phyloP scores from a whole-genome alignment of 2,797 vertebrate genomes.

The Miichthys miiuy region DNA sequence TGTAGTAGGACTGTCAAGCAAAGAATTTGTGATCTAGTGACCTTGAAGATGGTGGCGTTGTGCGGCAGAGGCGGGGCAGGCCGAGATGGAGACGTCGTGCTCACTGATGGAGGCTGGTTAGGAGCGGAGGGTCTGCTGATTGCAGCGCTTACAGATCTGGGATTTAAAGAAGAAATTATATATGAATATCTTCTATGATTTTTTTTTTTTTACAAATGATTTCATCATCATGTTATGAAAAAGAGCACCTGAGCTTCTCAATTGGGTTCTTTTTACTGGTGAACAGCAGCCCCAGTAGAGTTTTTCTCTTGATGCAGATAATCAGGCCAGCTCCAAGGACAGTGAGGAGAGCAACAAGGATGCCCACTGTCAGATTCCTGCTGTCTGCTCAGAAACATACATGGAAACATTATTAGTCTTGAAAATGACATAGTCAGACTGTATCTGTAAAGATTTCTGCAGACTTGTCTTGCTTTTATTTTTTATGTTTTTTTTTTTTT shows the following conservation, averaged over 20 bases:
- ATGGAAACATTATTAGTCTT: not conserved
- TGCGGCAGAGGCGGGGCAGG: slow-evolving; percentile 80
- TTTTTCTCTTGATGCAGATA: slow-evolving; percentile 91
- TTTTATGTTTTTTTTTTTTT: not conserved
- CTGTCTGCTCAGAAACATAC: slow-evolving; percentile 82
- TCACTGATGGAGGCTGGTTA: slow-evolving; percentile 66
- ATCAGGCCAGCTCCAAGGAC: slow-evolving; percentile 86
- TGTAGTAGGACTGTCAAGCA: not conserved
- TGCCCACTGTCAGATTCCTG: slow-evolving; percentile 84
- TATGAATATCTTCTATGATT: not conserved
- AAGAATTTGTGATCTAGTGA: slow-evolving; percentile 29
- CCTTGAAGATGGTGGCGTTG: slow-evolving; percentile 74
- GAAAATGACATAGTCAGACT: not conserved
- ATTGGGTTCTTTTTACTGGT: slow-evolving; percentile 91
- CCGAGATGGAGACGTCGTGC: slow-evolving; percentile 73
- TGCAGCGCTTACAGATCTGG: slow-evolving; percentile 87
- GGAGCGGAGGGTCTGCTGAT: slow-evolving; percentile 81
- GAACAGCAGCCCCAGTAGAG: slow-evolving; percentile 86
- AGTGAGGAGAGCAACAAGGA: slow-evolving; percentile 88
- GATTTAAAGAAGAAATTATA: slow-evolving; percentile 39
- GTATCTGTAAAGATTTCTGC: not conserved
- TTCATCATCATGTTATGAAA: not conserved
- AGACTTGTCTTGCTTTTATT: not conserved
- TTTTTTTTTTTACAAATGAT: not conserved
- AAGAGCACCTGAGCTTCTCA: slow-evolving; percentile 92